Evolutionary conservation across 2,113 vertebrate species (phyloP), one percentile per base, ranked within the genome.

Genomic region (Nothoprocta perdicaria): DNA sequence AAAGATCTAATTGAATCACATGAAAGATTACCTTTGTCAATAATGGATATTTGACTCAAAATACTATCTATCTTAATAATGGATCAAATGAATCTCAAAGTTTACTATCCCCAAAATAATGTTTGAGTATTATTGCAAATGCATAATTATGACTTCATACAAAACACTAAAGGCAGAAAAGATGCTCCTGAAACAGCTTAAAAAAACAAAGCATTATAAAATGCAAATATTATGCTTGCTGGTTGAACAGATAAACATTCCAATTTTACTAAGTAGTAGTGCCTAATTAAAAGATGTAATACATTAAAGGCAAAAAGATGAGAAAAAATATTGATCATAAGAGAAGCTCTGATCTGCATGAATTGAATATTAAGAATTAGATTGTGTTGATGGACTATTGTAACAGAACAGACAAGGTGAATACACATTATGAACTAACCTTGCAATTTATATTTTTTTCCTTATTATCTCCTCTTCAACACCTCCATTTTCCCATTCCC

Each of bases 371-470:
- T 38, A 73, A n/a, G 16, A 67, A 27, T 0, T 90, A 35, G 38
- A 65, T 48, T 86, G 50, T 43, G 24, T 3, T 53, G 24, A 61
- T 5, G 5, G 8, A 29, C 17, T 31, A 62, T 58, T 58, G 55
- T 76, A 88, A 63, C 29, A 88, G 29, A 75, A 6, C 1, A 73
- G 10, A n/a, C 38, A 16, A 80, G 13, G 1, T 29, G 78, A 72
- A 8, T 0, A 66, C 7, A 31, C 31, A 65, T 27, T 69, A 86
- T 7, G 55, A 84, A 79, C 88, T 90, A 62, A 95, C 95, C 77
- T 65, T 33, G 6, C 5, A 35, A 93, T 73, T 94, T 88, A 95
- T 53, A 79, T 81, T 31, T 95, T 96, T 52, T 92, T 94, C 62
- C 66, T 95, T 53, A 58, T 18, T 80, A 80, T 48, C 86, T 10